phyloP scores from a whole-genome alignment of 2,888 invertebrate species.

The Lobophora halterata region DNA sequence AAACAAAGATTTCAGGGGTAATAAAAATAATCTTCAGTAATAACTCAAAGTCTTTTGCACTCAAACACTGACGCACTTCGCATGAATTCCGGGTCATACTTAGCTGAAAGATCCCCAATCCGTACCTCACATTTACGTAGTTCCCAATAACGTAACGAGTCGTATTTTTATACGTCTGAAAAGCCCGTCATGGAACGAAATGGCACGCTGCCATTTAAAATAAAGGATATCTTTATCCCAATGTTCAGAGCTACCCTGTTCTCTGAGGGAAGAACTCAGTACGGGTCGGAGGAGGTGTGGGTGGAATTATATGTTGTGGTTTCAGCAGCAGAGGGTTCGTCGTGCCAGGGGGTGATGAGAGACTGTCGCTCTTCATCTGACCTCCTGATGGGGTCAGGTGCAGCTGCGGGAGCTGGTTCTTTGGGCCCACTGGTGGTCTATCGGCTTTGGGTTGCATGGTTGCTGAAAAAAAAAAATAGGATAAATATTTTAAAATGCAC shows the following conservation, averaged over 20 bases:
- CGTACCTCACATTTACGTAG: slow-evolving; percentile 53
- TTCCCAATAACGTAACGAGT: slow-evolving; percentile 49
- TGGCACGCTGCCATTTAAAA: slow-evolving; percentile 71
- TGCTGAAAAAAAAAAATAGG: slow-evolving; percentile 41
- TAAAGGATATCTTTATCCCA: slow-evolving; percentile 42
- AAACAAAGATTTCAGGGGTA: too few relatives aligned
- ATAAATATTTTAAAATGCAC: slow-evolving; percentile 1
- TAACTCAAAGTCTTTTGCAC: slow-evolving; percentile 18
- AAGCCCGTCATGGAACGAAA: slow-evolving; percentile 59
- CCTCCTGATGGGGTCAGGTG: slow-evolving; percentile 63
- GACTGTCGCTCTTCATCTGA: slow-evolving; percentile 51
- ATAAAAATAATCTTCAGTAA: background rate
- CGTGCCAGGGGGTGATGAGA: slow-evolving; percentile 41
- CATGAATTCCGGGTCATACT: slow-evolving; percentile 27
- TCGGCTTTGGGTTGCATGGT: slow-evolving; percentile 71
- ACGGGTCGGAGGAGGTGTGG: slow-evolving; percentile 66
- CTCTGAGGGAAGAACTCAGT: slow-evolving; percentile 67
- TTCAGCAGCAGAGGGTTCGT: slow-evolving; percentile 63
- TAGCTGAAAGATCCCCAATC: slow-evolving; percentile 41
- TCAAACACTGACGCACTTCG: slow-evolving; percentile 42
- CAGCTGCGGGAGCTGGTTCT: slow-evolving; percentile 55
- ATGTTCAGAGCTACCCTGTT: slow-evolving; percentile 56
- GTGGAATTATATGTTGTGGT: slow-evolving; percentile 68
- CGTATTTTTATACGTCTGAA: slow-evolving; percentile 67
- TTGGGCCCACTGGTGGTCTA: slow-evolving; percentile 60